Evolutionary conservation across 2,888 invertebrate species (phyloP), one percentile per base, ranked within the genome.

Genomic region (Coelopa pilipes): DNA sequence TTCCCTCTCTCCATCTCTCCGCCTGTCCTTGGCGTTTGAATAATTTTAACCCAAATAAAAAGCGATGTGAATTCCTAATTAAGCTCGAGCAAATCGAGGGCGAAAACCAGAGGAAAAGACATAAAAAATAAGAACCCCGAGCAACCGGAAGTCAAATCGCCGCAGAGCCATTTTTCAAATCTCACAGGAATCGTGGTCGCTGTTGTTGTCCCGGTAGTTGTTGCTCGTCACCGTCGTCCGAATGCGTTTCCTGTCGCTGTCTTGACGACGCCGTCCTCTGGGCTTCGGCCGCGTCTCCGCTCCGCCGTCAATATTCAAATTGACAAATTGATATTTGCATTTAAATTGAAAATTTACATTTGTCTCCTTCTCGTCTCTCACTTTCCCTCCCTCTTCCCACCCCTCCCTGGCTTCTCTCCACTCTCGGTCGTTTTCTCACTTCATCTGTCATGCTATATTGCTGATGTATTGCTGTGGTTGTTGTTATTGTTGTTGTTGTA

Each of bases 301-400:
- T 10, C 66, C 66, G 50, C n/a, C 67, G 24, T 53, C 72, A 72
- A 75, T 75, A 80, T 78, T 78, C 79, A 81, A 81, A 87, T 87
- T 87, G 87, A 87, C 86, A 87, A 87, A 87, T 87, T 87, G 87
- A 87, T 87, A 87, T 87, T 87, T 87, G 87, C 87, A 87, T 87
- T 87, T 87, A 87, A 87, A 87, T 87, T 87, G 87, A 87, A 87
- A 87, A 87, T 87, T 85, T 87, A 87, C 86, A 87, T 86, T 86
- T 85, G 84, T 83, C 34, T 34, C 34, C 34, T 34, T 34, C 34
- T 34, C 34, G 4, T 34, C 34, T 34, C 4, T 34, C 34, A 34
- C 34, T 34, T 34, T 34, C 34, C n/a, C 7, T 34, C 34, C 34
- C 34, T 34, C 34, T 34, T 34, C 7, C 34, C 34, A 7, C 7